Conservation (phyloP, 2,888 invertebrate species). For the Acanthosepion lycidas region DNA sequence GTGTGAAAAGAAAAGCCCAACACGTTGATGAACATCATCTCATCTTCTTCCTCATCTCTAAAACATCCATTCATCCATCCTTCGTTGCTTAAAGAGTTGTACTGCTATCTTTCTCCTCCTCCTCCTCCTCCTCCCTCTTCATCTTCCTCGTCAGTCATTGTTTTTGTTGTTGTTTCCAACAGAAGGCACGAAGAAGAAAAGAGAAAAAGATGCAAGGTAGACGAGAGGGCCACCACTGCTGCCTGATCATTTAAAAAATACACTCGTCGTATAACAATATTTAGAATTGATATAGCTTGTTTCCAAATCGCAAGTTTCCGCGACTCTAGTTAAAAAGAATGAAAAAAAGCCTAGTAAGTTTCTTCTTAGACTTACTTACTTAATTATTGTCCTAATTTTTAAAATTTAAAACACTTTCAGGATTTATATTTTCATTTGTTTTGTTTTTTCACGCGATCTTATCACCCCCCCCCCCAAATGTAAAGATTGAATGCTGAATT, state of each 20-base stretch:
- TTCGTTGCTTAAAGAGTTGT: background rate
- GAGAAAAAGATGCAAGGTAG: too few relatives aligned
- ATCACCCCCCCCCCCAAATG: background rate
- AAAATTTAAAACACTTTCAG: background rate
- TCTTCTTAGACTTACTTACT: background rate
- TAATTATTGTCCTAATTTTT: background rate
- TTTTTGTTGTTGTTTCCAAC: background rate
- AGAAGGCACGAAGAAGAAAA: too few relatives aligned
- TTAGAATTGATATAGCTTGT: background rate
- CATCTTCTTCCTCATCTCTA: background rate
- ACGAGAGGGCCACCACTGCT: background rate
- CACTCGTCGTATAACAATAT: too few relatives aligned
- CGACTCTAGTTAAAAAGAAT: background rate
- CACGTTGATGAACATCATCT: background rate
- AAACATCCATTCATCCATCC: background rate
- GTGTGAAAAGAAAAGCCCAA: background rate
- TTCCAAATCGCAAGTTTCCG: background rate
- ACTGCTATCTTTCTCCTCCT: background rate
- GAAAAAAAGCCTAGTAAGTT: background rate
- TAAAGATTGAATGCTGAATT: too few relatives aligned
- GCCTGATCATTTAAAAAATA: background rate
- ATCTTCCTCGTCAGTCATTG: background rate
- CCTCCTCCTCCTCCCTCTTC: background rate
- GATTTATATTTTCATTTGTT: background rate
- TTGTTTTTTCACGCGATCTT: background rate